A percentile compares a stretch with the other conserved stretches of the same genome.
Evolutionary conservation across 2,888 invertebrate species (phyloP).

Genomic region (Caenorhabditis sulstoni): DNA sequence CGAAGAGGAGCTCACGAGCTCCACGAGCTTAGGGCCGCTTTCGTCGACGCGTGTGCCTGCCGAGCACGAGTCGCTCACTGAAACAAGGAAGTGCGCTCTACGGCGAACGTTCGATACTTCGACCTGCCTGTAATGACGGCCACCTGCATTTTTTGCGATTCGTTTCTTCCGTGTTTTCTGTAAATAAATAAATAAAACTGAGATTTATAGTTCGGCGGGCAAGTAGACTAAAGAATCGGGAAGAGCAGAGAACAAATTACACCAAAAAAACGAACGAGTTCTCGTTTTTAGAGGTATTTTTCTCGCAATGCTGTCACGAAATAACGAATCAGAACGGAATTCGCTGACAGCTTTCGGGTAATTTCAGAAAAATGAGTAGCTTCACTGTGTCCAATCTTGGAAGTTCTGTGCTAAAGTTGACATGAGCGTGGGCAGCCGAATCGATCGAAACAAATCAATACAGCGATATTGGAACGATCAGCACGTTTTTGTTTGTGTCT

Average conservation of each 20-base stretch:
- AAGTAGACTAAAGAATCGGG: slow-evolving; percentile 10
- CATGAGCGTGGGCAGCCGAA: too few species aligned
- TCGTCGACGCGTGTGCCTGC: slow-evolving; percentile 66
- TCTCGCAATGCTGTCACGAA: too few species aligned
- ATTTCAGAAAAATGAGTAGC: too few species aligned
- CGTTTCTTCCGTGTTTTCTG: slow-evolving; percentile 37
- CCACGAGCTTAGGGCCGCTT: slow-evolving; percentile 71
- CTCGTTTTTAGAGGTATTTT: too few species aligned
- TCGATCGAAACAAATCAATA: neutral
- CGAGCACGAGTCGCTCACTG: slow-evolving; percentile 73
- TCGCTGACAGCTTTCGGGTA: too few species aligned
- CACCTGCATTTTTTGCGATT: slow-evolving; percentile 49
- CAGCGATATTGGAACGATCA: slow-evolving; percentile 4
- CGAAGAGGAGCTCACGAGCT: slow-evolving; percentile 53
- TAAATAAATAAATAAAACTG: slow-evolving; percentile 29
- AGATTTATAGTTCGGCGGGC: slow-evolving; percentile 20
- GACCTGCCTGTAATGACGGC: slow-evolving; percentile 51
- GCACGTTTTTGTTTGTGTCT: neutral
- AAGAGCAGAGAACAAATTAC: slow-evolving; percentile 12
- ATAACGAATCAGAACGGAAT: too few species aligned
- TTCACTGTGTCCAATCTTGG: too few species aligned
- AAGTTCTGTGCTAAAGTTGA: too few species aligned
- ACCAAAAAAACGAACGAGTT: neutral
- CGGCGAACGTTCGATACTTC: slow-evolving; percentile 24
- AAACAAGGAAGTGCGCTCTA: slow-evolving; percentile 1